phyloP scores from a whole-genome alignment of 2,888 invertebrate species.

The Andrena marginata region DNA sequence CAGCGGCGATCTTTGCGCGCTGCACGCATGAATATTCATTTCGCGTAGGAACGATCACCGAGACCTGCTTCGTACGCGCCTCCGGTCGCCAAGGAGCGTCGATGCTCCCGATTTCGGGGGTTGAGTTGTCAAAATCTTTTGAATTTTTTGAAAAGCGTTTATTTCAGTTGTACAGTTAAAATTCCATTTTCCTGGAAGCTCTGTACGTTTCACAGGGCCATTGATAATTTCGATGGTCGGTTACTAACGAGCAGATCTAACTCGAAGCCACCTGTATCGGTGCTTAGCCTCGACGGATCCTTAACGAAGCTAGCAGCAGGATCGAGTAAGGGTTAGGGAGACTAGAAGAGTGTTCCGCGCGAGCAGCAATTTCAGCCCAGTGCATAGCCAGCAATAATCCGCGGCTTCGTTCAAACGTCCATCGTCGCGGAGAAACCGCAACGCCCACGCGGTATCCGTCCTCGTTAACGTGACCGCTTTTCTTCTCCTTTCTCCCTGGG shows the following conservation, averaged over 20 bases:
- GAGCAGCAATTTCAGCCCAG: neutral
- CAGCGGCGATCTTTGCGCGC: constrained; percentile 15
- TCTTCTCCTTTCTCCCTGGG: constrained; percentile 16
- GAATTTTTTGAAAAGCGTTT: too few species aligned
- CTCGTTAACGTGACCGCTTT: constrained; percentile 32
- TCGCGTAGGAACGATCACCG: constrained; percentile 32
- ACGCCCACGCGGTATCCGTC: constrained; percentile 52
- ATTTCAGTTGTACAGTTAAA: too few species aligned
- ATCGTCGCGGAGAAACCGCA: constrained; percentile 41
- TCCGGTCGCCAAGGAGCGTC: neutral
- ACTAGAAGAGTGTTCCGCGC: neutral
- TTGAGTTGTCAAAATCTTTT: neutral
- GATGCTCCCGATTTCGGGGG: neutral
- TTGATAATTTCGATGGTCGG: too few species aligned
- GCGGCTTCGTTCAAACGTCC: constrained; percentile 9
- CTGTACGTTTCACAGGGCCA: too few species aligned
- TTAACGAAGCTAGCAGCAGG: too few species aligned
- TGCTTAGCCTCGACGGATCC: too few species aligned
- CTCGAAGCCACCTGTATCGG: too few species aligned
- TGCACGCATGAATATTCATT: constrained; percentile 54
- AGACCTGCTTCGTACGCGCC: neutral
- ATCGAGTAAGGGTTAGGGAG: too few species aligned
- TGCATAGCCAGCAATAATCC: too few species aligned
- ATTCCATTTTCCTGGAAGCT: too few species aligned
- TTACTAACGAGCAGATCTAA: too few species aligned